phyloP scores from a whole-genome alignment of 2,888 invertebrate species.

The Caenorhabditis parvicauda region DNA sequence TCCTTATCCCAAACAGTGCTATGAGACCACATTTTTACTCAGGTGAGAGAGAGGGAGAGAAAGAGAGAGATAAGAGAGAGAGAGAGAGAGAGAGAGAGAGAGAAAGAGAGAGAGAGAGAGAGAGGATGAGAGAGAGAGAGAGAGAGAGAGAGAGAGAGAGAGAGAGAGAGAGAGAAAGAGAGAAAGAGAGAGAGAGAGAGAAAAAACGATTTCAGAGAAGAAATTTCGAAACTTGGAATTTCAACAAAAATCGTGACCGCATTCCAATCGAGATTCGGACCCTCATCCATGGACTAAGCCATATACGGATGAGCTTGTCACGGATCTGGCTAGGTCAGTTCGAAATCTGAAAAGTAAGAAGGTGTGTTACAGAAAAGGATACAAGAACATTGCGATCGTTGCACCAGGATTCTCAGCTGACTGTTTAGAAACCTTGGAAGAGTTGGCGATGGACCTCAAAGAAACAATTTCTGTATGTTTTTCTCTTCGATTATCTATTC shows the following conservation, averaged over 20 bases:
- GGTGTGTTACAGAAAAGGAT: background rate
- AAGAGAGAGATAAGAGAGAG: too few species aligned
- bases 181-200: too few species aligned
- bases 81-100: too few species aligned
- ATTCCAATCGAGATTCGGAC: background rate
- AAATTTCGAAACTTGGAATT: background rate
- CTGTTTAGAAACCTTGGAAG: background rate
- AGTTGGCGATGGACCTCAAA: background rate
- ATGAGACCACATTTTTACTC: background rate
- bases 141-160: too few species aligned
- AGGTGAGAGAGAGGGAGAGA: too few species aligned
- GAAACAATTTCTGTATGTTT: background rate
- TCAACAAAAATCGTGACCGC: background rate
- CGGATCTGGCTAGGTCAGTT: background rate
- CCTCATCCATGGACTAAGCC: background rate
- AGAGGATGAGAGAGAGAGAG: too few species aligned
- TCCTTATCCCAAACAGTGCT: background rate
- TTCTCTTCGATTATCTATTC: background rate
- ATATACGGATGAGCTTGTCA: background rate
- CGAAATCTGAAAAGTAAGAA: background rate
- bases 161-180: too few species aligned
- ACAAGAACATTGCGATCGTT: background rate
- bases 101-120: too few species aligned
- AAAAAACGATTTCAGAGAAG: too few species aligned
- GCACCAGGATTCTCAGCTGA: background rate